phyloP scores from a whole-genome alignment of 2,888 invertebrate genomes.

The Mimachlamys varia region DNA sequence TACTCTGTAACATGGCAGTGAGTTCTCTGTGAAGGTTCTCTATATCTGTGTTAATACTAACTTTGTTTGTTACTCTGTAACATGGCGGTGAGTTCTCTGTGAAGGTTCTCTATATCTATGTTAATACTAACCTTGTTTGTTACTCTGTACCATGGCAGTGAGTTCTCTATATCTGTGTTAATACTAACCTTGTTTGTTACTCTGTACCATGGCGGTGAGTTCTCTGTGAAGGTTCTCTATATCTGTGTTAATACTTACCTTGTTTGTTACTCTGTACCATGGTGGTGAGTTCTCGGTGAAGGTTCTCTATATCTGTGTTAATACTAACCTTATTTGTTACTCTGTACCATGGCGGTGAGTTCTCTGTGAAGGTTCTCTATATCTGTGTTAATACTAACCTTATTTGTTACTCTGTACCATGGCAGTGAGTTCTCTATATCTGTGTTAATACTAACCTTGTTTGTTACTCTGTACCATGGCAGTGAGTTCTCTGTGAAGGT shows the following conservation, averaged over 20 bases:
- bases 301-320: too few species aligned
- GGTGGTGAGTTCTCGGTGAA: too few species aligned
- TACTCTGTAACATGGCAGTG: conserved; percentile 66
- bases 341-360: conserved; percentile 67
- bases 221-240: too few species aligned
- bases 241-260: conserved; percentile 59
- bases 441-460: conserved; percentile 60
- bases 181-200: conserved; percentile 67
- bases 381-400: conserved; percentile 59
- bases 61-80: conserved; percentile 70
- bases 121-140: conserved; percentile 65
- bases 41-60: conserved; percentile 51
- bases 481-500: too few species aligned
- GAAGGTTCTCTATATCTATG: too few species aligned
- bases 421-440: conserved; percentile 59
- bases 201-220: conserved; percentile 67
- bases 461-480: conserved; percentile 68
- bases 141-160: conserved; percentile 66
- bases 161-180: conserved; percentile 51
- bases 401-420: conserved; percentile 68
- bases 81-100: conserved; percentile 50
- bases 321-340: conserved; percentile 67
- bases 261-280: conserved; percentile 68
- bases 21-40: too few species aligned
- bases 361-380: too few species aligned